Conservation (phyloP, 2,113 vertebrate genomes). For the Phalacrocorax pelagicus region DNA sequence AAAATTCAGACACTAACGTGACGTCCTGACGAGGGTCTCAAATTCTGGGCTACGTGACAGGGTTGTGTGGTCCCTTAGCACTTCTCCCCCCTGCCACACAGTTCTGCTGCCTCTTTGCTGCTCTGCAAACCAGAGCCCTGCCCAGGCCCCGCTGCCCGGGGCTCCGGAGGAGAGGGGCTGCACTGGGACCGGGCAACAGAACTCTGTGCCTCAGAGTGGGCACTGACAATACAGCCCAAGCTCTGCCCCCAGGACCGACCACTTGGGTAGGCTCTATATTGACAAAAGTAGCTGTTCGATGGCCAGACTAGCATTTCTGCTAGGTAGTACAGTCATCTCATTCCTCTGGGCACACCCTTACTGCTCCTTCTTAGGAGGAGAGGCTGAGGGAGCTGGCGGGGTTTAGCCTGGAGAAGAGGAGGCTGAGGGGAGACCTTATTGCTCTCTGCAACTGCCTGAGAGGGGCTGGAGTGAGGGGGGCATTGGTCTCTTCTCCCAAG, state of each 20-base stretch:
- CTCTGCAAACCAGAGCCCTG: background rate
- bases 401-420: too few species aligned
- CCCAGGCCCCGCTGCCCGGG: background rate
- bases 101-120: background rate
- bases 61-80: background rate
- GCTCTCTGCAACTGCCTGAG: too few species aligned
- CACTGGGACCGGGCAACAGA: too few species aligned
- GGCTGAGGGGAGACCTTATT: too few species aligned
- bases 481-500: too few species aligned
- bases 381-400: too few species aligned
- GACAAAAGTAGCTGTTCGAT: fast-evolving
- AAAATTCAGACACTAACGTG: fast-evolving
- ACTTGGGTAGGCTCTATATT: background rate
- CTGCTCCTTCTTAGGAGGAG: background rate
- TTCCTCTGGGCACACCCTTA: background rate
- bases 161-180: background rate
- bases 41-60: background rate
- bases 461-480: too few species aligned
- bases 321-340: fast-evolving
- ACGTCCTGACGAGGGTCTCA: background rate
- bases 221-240: fast-evolving
- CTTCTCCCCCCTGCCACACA: background rate
- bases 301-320: fast-evolving
- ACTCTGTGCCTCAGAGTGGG: fast-evolving
- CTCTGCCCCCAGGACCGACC: background rate